These are phyloP conservation scores for Microchirus variegatus DNA, from an alignment of 2,797 vertebrate genomes.

Conservation along the genomic window DNA sequence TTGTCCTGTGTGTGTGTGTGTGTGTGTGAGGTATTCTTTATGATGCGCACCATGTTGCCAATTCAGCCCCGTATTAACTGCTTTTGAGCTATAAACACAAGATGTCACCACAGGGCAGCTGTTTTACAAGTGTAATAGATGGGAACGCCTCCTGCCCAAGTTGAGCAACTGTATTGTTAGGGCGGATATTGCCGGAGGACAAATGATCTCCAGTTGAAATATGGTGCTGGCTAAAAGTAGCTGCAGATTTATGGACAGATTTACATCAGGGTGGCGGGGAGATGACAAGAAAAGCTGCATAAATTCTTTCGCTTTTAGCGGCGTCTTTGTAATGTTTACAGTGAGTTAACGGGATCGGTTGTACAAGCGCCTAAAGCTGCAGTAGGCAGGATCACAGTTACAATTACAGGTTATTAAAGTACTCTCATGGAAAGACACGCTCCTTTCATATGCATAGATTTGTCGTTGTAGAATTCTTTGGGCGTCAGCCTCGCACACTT, in stretches of 20 bases:
- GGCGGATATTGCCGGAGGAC: slow-evolving; percentile 39
- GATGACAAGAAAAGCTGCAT: slow-evolving; percentile 62
- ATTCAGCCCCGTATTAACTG: slow-evolving; percentile 40
- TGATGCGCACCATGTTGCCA: slow-evolving; percentile 35
- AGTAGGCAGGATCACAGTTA: neutral
- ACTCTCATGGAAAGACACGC: no score
- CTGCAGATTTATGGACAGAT: slow-evolving; percentile 64
- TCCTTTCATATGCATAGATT: no score
- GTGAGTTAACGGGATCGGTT: slow-evolving; percentile 26
- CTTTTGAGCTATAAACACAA: slow-evolving; percentile 48
- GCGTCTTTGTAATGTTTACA: slow-evolving; percentile 24
- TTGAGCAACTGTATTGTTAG: slow-evolving; percentile 13
- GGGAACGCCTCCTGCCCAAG: slow-evolving; percentile 23
- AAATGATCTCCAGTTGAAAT: slow-evolving; percentile 52
- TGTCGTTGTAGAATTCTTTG: no score
- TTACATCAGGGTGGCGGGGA: slow-evolving; percentile 60
- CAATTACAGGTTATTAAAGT: no score
- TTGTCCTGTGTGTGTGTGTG: slow-evolving; percentile 17
- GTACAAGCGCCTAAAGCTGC: slow-evolving; percentile 13
- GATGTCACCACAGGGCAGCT: slow-evolving; percentile 44
- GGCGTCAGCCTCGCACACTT: no score
- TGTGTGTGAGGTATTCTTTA: slow-evolving; percentile 19
- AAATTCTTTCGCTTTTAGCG: slow-evolving; percentile 53
- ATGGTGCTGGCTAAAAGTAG: slow-evolving; percentile 45
- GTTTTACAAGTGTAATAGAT: slow-evolving; percentile 40